A percentile compares a stretch with the other conserved stretches of the same genome.
These are phyloP conservation scores for Apoderus coryli DNA, from an alignment of 2,888 invertebrate genomes.

Conservation along the genomic window DNA sequence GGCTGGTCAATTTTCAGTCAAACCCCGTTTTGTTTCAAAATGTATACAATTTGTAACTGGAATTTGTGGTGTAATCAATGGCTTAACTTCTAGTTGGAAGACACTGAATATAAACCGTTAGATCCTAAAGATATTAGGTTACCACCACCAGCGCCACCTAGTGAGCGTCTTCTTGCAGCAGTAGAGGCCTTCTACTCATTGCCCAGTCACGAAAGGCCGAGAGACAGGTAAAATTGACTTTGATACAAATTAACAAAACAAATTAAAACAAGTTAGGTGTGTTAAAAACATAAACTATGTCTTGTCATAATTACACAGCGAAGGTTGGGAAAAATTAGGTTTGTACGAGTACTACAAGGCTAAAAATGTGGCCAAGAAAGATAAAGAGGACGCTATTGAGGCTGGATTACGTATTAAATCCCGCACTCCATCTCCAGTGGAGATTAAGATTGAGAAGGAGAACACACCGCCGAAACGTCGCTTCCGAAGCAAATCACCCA, in stretches of 20 bases:
- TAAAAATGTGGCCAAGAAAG: slow-evolving; percentile 79
- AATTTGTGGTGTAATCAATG: no score
- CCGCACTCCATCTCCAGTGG: slow-evolving; percentile 64
- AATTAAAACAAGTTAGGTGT: no score
- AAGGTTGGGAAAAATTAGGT: slow-evolving; percentile 97
- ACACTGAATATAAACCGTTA: slow-evolving; percentile 76
- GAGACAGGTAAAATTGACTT: slow-evolving; percentile 56
- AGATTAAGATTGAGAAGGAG: slow-evolving; percentile 53
- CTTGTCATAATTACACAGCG: slow-evolving; percentile 39
- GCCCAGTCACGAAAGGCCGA: slow-evolving; percentile 86
- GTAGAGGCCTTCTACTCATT: slow-evolving; percentile 93
- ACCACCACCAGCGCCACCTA: slow-evolving; percentile 91
- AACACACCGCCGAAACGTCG: slow-evolving; percentile 59
- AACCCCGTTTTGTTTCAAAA: no score
- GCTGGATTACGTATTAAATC: slow-evolving; percentile 58
- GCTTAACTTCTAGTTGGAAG: slow-evolving; percentile 75
- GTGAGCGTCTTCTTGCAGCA: slow-evolving; percentile 80
- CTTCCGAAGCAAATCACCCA: slow-evolving; percentile 50
- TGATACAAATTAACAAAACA: neutral
- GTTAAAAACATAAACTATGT: slow-evolving; percentile 2
- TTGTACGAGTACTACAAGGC: slow-evolving; percentile 96
- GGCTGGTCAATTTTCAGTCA: no score
- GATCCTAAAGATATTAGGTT: slow-evolving; percentile 82
- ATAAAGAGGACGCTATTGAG: slow-evolving; percentile 70
- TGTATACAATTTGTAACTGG: no score